Conservation (phyloP, 2,797 vertebrate genomes). For the Hapalemur alaotrensis region DNA sequence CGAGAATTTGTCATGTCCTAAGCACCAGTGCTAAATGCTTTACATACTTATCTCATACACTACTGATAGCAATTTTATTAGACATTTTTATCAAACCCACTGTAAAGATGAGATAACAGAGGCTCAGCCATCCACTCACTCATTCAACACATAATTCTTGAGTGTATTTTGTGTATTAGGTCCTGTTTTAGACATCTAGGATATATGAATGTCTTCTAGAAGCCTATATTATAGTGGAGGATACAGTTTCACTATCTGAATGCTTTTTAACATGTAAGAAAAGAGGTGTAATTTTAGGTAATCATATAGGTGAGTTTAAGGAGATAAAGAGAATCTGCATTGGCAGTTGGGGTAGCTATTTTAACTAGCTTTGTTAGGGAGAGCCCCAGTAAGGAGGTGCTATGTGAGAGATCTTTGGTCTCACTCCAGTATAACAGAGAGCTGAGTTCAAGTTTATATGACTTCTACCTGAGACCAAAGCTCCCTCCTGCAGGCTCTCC, state of each 20-base stretch:
- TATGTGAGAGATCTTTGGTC: neutral
- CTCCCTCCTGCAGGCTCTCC: neutral
- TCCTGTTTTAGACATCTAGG: neutral
- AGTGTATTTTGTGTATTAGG: neutral
- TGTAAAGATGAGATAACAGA: neutral
- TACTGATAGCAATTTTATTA: constrained; percentile 13
- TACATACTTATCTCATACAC: neutral
- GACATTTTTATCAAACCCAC: neutral
- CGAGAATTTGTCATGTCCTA: neutral
- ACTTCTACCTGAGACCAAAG: neutral
- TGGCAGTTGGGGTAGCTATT: neutral
- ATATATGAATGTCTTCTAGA: neutral
- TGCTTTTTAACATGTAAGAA: neutral
- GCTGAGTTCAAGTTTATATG: neutral
- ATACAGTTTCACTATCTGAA: neutral
- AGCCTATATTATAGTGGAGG: neutral
- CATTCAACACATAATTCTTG: neutral
- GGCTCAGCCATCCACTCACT: neutral
- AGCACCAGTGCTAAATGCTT: neutral
- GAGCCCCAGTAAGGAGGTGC: neutral
- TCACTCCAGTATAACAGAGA: neutral
- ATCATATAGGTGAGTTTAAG: neutral
- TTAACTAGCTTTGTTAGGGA: neutral
- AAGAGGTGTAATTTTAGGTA: neutral
- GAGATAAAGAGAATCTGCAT: neutral